Evolutionary conservation across 1,140 invertebrate species (phyloP), one percentile per base, ranked within the genome.

Genomic region (Homalodisca vitripennis): DNA sequence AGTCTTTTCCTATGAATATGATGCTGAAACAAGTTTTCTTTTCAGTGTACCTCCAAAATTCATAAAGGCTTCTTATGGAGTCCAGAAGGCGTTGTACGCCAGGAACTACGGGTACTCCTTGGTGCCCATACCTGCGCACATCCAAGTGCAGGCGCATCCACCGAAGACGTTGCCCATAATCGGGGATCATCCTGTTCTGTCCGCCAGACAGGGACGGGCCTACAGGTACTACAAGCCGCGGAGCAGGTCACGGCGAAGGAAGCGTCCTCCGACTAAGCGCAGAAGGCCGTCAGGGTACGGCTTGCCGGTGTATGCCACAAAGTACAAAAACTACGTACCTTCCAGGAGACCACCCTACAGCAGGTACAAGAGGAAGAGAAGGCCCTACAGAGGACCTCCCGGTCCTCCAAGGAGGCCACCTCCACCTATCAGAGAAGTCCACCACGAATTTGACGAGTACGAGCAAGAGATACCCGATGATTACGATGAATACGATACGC

Each of bases 31-130:
- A n/a, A 41, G 17, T 48, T 67, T 68, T 55, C 34, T 24, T 31
- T 51, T 17, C 68, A 69, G 68, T n/a, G 30, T 60, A 30, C 68
- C 68, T 10, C 68, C 68, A 2, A 69, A 69, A 20, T 69, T 69
- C 27, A 41, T 69, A 24, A 30, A 60, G 64, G 68, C 68, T 13
- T n/a, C 68, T 1, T 41, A 60, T 41, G 68, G 68, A 2, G 55
- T 57, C 1, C 46, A 48, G 22, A 69, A 69, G 30, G 68, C 68
- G 12, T 48, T 69, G 27, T 63, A 69, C 27, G 68, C 57, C 17
- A 62, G 24, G 20, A 22, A 48, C 20, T 64, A 47, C 48, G 68
- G 68, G 3, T 62, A 69, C 57, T 51, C 68, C 17, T 24, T 48
- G 17, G 27, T 53, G 30, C 65, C 65, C 17, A 29, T 57, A 2